Conservation (phyloP, 2,888 invertebrate species). For the Silvanus unidentatus region DNA sequence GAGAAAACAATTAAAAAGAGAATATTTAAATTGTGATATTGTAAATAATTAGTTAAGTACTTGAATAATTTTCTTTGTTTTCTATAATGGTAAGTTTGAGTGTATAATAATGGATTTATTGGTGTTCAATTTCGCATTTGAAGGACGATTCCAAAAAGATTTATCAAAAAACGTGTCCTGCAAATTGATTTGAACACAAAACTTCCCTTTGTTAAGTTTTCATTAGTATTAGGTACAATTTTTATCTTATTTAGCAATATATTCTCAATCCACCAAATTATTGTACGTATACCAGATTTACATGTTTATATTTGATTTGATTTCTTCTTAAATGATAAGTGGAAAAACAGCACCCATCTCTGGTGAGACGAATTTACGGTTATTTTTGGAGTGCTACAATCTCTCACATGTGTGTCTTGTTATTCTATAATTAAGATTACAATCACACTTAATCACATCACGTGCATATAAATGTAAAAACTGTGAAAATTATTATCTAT, state of each 20-base stretch:
- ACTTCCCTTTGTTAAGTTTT: slow-evolving; percentile 11
- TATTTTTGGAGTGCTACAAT: slow-evolving; percentile 28
- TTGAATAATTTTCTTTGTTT: slow-evolving; percentile 9
- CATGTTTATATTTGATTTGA: too few species aligned
- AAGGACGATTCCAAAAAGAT: too few species aligned
- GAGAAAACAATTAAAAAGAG: slow-evolving; percentile 11
- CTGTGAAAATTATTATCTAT: not conserved
- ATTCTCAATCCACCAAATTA: slow-evolving; percentile 2
- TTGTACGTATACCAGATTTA: not conserved
- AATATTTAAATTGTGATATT: slow-evolving; percentile 43
- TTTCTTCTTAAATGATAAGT: too few species aligned
- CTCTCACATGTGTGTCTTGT: slow-evolving; percentile 39
- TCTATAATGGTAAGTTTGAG: slow-evolving; percentile 4
- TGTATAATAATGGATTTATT: not conserved
- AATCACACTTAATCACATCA: slow-evolving; percentile 3
- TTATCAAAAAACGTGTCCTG: too few species aligned
- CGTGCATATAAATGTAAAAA: not conserved
- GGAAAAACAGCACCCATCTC: slow-evolving; percentile 26
- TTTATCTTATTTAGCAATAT: slow-evolving; percentile 28
- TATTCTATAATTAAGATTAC: slow-evolving; percentile 21
- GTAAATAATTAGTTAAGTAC: slow-evolving; percentile 39
- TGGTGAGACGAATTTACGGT: slow-evolving; percentile 18
- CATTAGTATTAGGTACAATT: slow-evolving; percentile 19
- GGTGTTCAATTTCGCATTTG: too few species aligned
- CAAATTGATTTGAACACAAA: too few species aligned